phyloP scores from a whole-genome alignment of 2,888 invertebrate species.

The Chrysopilus asiliformis region DNA sequence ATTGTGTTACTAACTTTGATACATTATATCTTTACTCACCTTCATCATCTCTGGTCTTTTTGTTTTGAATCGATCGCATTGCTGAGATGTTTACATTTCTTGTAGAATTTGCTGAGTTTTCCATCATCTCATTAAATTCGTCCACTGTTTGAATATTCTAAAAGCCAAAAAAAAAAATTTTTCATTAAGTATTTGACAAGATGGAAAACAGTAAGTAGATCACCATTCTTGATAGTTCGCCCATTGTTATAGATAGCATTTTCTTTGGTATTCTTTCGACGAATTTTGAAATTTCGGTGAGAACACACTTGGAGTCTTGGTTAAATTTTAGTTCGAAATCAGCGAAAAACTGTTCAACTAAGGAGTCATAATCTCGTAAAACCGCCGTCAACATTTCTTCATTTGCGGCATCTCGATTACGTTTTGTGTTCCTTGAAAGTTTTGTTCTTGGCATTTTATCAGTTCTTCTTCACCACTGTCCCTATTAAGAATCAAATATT shows the following conservation, averaged over 20 bases:
- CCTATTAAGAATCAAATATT: too few relatives aligned
- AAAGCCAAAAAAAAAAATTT: conserved; percentile 2
- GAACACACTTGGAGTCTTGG: conserved; percentile 11
- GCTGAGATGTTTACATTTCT: conserved; percentile 6
- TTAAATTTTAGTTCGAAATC: conserved; percentile 21
- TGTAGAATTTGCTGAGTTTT: conserved; percentile 1
- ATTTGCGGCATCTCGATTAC: conserved; percentile 31
- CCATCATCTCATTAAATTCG: conserved; percentile 7
- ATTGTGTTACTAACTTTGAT: too few relatives aligned
- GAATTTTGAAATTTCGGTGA: conserved; percentile 3
- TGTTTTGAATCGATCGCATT: conserved; percentile 3
- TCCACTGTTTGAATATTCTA: conserved; percentile 13
- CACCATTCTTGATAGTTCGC: conserved; percentile 24
- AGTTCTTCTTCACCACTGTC: background rate
- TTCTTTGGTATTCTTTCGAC: conserved; percentile 15
- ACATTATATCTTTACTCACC: too few relatives aligned
- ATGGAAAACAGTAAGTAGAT: conserved; percentile 4
- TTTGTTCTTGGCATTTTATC: conserved; percentile 32
- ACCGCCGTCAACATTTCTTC: too few relatives aligned
- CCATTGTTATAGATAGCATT: conserved; percentile 24
- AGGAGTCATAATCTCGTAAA: too few relatives aligned
- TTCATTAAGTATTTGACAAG: background rate
- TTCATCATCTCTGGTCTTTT: conserved; percentile 13
- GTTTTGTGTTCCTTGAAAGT: conserved; percentile 29
- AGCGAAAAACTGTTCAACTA: conserved; percentile 22